Evolutionary conservation across 37 sponge, comb jelly and placozoan species (phyloP).

Genomic region (Spongia lamella): DNA sequence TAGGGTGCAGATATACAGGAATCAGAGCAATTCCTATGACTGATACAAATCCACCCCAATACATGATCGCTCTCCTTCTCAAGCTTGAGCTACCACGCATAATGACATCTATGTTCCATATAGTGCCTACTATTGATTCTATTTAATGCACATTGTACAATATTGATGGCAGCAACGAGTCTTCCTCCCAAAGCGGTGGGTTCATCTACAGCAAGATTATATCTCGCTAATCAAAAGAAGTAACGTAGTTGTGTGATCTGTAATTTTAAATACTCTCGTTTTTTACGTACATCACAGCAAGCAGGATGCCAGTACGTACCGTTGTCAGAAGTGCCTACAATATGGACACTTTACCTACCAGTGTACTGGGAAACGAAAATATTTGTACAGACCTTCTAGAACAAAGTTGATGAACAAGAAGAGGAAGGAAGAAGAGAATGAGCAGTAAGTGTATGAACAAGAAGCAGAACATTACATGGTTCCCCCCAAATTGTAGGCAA

Average conservation of each 20-base stretch:
- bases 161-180: neutral
- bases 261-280: neutral
- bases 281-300: conserved; percentile 31
- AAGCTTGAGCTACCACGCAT: neutral
- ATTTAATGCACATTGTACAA: neutral
- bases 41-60: conserved; percentile 50
- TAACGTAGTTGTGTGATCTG: conserved; percentile 9
- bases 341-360: conserved; percentile 86
- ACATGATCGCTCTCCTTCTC: conserved; percentile 36
- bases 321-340: conserved; percentile 85
- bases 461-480: neutral
- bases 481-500: no score
- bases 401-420: conserved; percentile 58
- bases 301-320: conserved; percentile 73
- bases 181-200: conserved; percentile 51
- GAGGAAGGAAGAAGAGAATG: conserved; percentile 2
- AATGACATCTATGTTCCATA: neutral
- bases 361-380: conserved; percentile 80
- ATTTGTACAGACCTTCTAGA: conserved; percentile 72
- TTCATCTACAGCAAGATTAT: conserved; percentile 51
- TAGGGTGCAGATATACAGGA: conserved; percentile 60
- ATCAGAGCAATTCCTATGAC: conserved; percentile 55
- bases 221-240: conserved; percentile 47
- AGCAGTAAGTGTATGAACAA: neutral
- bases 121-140: neutral